Conservation (phyloP, 2,113 vertebrate genomes). For the Regulus satrapa region DNA sequence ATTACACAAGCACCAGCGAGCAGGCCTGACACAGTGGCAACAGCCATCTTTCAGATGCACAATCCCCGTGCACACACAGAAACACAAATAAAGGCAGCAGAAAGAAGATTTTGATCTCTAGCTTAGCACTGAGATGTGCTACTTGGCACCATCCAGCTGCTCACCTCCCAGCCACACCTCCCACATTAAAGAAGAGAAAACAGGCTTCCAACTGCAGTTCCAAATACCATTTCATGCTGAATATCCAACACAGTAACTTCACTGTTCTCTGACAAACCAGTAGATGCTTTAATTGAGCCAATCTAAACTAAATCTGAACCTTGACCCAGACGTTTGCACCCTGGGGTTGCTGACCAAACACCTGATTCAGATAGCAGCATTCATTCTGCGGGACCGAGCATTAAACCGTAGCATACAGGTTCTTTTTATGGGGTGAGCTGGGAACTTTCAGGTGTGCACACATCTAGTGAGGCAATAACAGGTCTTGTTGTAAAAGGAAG, state of each 20-base stretch:
- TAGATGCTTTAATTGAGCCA: conserved; percentile 49
- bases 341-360: conserved; percentile 64
- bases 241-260: conserved; percentile 49
- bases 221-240: conserved; percentile 46
- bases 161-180: conserved; percentile 42
- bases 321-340: conserved; percentile 70
- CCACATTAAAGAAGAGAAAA: conserved; percentile 57
- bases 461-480: conserved; percentile 18
- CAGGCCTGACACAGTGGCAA: conserved; percentile 3
- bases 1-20: conserved; percentile 7
- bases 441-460: conserved; percentile 48
- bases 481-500: conserved; percentile 29
- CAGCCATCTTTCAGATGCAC: neutral
- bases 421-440: conserved; percentile 36
- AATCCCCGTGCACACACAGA: neutral
- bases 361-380: conserved; percentile 62
- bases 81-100: conserved; percentile 19
- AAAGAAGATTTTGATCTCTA: conserved; percentile 45
- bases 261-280: conserved; percentile 66
- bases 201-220: conserved; percentile 59
- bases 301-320: conserved; percentile 73
- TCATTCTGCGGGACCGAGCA: neutral
- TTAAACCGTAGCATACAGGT: neutral
- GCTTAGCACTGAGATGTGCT: conserved; percentile 4
- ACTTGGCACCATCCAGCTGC: conserved; percentile 31